A percentile compares a stretch with the other conserved stretches of the same genome.
Evolutionary conservation across 2,797 vertebrate genomes (phyloP).

Genomic region (Mustela erminea): DNA sequence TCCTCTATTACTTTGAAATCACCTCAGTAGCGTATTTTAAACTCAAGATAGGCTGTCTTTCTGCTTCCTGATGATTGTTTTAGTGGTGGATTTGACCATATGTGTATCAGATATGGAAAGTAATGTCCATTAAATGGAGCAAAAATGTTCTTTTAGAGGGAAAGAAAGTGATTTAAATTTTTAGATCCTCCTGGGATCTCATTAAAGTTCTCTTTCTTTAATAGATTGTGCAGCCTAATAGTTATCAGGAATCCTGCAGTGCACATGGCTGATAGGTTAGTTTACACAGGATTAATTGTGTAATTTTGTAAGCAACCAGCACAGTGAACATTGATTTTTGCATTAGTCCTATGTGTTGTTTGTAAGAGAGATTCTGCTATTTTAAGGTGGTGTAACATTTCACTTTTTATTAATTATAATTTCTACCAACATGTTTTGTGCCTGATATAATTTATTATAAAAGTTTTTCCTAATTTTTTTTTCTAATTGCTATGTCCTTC

Average conservation of each 20-base stretch:
- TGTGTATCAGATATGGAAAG: constrained; percentile 58
- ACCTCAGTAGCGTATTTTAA: constrained; percentile 33
- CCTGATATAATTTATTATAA: constrained; percentile 54
- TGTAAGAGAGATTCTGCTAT: constrained; percentile 56
- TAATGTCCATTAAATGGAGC: constrained; percentile 68
- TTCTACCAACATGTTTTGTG: neutral
- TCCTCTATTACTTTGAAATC: constrained; percentile 1
- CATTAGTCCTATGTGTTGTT: constrained; percentile 55
- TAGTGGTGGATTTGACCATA: constrained; percentile 51
- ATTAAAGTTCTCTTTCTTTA: constrained; percentile 84
- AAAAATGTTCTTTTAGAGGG: constrained; percentile 83
- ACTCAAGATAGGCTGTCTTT: constrained; percentile 23
- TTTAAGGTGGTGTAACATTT: constrained; percentile 60
- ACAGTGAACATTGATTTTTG: constrained; percentile 80
- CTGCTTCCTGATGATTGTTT: constrained; percentile 71
- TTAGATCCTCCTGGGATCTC: constrained; percentile 86
- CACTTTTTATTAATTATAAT: constrained; percentile 57
- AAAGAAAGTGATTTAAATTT: constrained; percentile 71
- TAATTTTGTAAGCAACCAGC: constrained; percentile 84
- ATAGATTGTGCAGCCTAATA: constrained; percentile 78
- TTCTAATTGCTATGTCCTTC: constrained; percentile 2
- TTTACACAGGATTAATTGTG: constrained; percentile 89
- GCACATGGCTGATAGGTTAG: constrained; percentile 84
- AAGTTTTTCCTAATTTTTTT: constrained; percentile 32
- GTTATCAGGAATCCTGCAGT: constrained; percentile 82